Base-by-base conservation (phyloP, 2,113 vertebrate species). In the Neofelis nebulosa region DNA sequence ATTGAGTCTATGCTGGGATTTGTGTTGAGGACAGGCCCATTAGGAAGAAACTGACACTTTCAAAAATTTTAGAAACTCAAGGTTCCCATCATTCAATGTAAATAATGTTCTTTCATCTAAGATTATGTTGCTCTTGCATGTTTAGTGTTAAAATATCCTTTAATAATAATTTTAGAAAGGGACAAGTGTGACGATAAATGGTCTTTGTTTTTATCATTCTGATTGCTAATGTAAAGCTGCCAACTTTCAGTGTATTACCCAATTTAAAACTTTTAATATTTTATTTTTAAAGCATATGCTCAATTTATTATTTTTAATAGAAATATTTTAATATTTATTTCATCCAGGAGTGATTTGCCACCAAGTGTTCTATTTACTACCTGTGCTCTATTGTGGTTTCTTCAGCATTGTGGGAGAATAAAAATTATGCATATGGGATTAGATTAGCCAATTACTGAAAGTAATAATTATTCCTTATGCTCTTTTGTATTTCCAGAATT, bases 251-350 rank as follows among this genome's bases (percentile, higher is more conserved):
- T 73, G 13, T 85, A 31, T 68, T 76, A 29, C 10, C n/a, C 55
- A n/a, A n/a, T 13, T 52, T 78, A 57, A 31, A 74, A 61, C 10
- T 33, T 71, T 84, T 91, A 80, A 27, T 55, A 86, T 84, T 83
- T 55, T n/a, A n/a, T 50, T 85, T 83, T 85, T 9, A 65, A 76
- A 71, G 41, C 50, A 61, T 31, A 5, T 45, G 7, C 13, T 73
- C 10, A 71, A 36, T 31, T 38, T 86, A 19, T 66, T 86, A 82
- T 82, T 96, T 87, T 31, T 93, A 69, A 84, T 88, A 48, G 33
- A 83, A 93, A 69, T 61, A 84, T 69, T 84, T 78, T 93, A 83
- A 14, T 89, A 63, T 48, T 88, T 88, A 88, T 88, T 83, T 74
- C 68, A 66, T 41, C 48, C 84, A 31, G 73, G 6, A 71, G 4